Evolutionary conservation across 2,888 invertebrate species (phyloP), one percentile per base, ranked within the genome.

Genomic region (Hypomecis atomaria): DNA sequence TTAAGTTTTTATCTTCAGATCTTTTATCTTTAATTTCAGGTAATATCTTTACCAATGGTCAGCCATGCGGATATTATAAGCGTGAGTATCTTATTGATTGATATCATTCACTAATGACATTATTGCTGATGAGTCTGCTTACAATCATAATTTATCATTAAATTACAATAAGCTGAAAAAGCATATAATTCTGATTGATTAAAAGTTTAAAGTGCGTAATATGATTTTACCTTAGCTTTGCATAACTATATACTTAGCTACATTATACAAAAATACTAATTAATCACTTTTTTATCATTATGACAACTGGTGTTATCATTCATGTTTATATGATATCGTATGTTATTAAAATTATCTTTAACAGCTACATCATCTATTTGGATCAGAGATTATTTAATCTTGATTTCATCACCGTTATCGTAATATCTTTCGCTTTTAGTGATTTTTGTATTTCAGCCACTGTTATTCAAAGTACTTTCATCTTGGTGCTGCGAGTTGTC

Each of bases 31-130:
- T 82, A 66, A 74, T 89, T 90, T 78, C 90, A 89, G 89, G 90
- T 90, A 90, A 88, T 87, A 88, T 85, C 76, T 80, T 80, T 77
- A 78, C 81, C 72, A 81, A 80, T 65, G 78, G 84, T 75, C 86
- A 84, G 81, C 73, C 80, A 74, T 83, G 83, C 75, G 84, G 84
- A 83, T 81, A 79, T 67, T 82, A 84, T 75, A 77, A 81, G 81
- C 80, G 90, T 90, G 73, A 87, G 86, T 88, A 79, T 77, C 69
- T 73, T 74, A 54, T 66, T 43, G 65, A 58, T 57, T 37, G 34
- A 40, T 65, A 56, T 60, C 69, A 61, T 70, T 55, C 36, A 55
- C 37, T 55, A 64, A 66, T 71, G 62, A 66, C 40, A 40, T 40
- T 40, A 40, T 53, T 11, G 8, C n/a, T 33, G 47, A 47, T 33